phyloP scores from a whole-genome alignment of 2,113 vertebrate species.

The Corydoras sp. region DNA sequence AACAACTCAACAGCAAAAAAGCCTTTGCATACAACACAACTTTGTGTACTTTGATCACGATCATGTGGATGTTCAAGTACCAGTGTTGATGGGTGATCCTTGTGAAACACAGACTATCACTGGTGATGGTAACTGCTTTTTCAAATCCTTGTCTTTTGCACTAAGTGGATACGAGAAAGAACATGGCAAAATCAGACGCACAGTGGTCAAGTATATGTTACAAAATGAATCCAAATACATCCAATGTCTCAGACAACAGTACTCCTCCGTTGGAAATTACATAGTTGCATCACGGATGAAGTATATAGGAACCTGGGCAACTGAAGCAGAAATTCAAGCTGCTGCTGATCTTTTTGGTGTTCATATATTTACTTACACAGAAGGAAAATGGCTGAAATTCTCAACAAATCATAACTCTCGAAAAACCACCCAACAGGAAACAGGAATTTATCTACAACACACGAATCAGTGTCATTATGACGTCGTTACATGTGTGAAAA shows the following conservation, averaged over 20 bases:
- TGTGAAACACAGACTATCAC: constrained; percentile 2
- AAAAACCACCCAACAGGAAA: background rate
- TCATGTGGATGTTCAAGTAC: no score
- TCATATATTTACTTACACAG: constrained; percentile 17
- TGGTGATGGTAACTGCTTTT: constrained; percentile 6
- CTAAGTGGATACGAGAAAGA: no score
- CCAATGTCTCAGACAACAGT: background rate
- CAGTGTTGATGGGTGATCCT: no score
- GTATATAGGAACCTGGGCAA: constrained; percentile 13
- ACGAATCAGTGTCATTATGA: constrained; percentile 8
- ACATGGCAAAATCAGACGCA: background rate
- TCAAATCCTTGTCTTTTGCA: background rate
- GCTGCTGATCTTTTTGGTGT: constrained; percentile 3
- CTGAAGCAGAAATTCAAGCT: constrained; percentile 16
- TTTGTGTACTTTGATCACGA: no score
- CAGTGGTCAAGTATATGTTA: background rate
- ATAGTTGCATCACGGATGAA: constrained; percentile 1
- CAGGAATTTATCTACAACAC: background rate
- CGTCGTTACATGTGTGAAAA: constrained; percentile 5
- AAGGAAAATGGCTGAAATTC: constrained; percentile 8
- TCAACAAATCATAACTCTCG: no score
- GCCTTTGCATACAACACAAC: no score
- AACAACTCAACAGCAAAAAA: no score
- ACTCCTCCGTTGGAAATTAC: constrained; percentile 17
- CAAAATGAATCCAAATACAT: background rate